phyloP scores from a whole-genome alignment of 2,888 invertebrate genomes.

The Tupiocoris notatus region DNA sequence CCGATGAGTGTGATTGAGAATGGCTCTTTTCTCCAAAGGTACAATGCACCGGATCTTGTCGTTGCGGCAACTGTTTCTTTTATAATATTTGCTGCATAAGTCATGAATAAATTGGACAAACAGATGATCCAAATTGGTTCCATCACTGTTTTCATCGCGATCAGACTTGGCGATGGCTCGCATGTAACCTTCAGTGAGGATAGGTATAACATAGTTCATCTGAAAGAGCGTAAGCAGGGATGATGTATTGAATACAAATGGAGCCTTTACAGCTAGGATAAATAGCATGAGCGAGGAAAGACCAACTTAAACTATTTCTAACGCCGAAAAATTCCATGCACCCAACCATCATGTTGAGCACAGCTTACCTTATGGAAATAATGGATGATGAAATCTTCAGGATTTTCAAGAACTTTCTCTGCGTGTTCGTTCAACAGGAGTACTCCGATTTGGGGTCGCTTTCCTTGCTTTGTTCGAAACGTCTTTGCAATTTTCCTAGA shows the following conservation, averaged over 20 bases:
- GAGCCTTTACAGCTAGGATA: no score
- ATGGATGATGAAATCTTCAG: constrained; percentile 46
- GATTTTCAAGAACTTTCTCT: constrained; percentile 44
- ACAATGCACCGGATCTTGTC: constrained; percentile 46
- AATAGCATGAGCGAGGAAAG: no score
- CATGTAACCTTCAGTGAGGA: constrained; percentile 48
- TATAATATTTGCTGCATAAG: constrained; percentile 44
- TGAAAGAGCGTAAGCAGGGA: constrained; percentile 30
- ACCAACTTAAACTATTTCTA: no score
- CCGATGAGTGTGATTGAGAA: constrained; percentile 43
- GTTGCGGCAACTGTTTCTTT: constrained; percentile 44
- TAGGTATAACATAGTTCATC: constrained; percentile 48
- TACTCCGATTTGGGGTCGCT: constrained; percentile 46
- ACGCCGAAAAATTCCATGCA: no score
- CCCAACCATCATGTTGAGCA: no score
- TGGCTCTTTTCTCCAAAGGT: constrained; percentile 16
- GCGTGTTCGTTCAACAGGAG: constrained; percentile 46
- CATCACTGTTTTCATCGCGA: background rate
- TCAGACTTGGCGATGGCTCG: constrained; percentile 20
- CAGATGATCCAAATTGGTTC: constrained; percentile 40
- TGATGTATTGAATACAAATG: background rate
- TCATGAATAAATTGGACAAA: constrained; percentile 46
- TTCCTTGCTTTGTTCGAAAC: constrained; percentile 40
- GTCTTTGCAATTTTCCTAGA: constrained; percentile 41
- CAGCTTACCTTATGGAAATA: constrained; percentile 45